Percentiles rank a stretch among this genome's conserved stretches.
Conservation (phyloP, 2,797 vertebrate genomes). For the Cygnus olor region DNA sequence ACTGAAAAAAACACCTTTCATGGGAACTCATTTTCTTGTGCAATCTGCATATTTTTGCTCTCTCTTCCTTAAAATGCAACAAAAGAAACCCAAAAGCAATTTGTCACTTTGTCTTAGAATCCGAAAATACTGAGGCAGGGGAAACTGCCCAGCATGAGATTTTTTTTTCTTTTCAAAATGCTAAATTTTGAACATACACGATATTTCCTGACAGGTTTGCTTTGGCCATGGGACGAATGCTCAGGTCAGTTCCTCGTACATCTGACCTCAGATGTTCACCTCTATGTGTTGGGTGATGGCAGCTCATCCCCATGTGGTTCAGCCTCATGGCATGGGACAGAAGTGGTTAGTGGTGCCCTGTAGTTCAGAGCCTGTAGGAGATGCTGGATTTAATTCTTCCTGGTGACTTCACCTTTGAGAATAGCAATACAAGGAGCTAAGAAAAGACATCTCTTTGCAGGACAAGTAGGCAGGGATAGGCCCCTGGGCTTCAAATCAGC, state of each 20-base stretch:
- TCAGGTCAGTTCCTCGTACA: rapidly evolving
- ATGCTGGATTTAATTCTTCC: not conserved
- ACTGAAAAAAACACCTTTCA: not conserved
- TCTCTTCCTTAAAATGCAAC: not conserved
- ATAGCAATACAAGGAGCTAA: not conserved
- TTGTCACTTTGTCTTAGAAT: not conserved
- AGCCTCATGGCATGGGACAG: rapidly evolving
- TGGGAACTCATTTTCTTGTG: not conserved
- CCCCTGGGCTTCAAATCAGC: not conserved
- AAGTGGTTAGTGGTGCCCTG: not conserved
- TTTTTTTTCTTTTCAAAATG: not conserved
- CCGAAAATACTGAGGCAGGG: not conserved
- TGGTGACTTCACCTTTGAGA: not conserved
- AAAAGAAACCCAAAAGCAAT: not conserved
- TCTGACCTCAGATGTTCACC: not conserved
- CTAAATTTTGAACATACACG: not conserved
- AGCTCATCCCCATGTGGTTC: not conserved
- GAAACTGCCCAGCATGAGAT: not conserved
- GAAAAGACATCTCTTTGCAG: not conserved
- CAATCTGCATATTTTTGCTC: not conserved
- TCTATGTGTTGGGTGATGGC: rapidly evolving
- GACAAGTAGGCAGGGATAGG: not conserved
- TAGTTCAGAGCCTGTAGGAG: not conserved
- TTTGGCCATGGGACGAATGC: not conserved
- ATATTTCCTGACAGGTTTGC: not conserved